Base-by-base conservation (phyloP, 2,888 invertebrate genomes). In the Electrophaes corylata region DNA sequence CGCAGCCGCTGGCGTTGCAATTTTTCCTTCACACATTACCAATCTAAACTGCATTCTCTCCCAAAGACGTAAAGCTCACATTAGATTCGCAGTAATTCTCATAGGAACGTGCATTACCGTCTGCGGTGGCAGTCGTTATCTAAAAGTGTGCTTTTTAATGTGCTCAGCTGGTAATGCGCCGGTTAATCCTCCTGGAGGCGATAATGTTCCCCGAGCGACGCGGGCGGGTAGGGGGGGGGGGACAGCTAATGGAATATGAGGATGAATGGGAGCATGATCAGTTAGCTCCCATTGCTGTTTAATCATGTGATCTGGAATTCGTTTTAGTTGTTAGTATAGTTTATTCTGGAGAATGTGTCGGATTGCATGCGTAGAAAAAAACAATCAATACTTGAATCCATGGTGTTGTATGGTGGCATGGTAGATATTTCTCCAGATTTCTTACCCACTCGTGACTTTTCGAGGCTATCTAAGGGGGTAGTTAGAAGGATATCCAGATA, bases 81-180 rank as follows among this genome's bases (percentile, higher is more conserved):
- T 47, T 54, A 18, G 23, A n/a, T 41, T 6, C 5, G 5, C 18
- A 5, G 14, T 12, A 41, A 16, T 46, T 16, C 37, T 14, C 41
- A 37, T 41, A 55, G 54, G 35, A 48, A 55, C 37, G 53, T 46
- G 48, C 55, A 55, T 55, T 48, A 55, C 41, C 14, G 54, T 47
- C 18, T 47, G 55, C 44, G 60, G 46, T 46, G 29, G 45, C 29
- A 53, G 50, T 53, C 59, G 47, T 57, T 54, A 60, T 49, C 52
- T 48, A 41, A 43, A 50, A 46, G 50, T 26, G 48, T 52, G 47
- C 52, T 57, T 59, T 59, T 61, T 61, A 61, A 64, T 64, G 64
- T 52, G 61, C 40, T 47, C 50, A 45, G 49, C 47, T 48, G 48
- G 26, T 56, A 56, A 56, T 50, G 56, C 49, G 56, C 45, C 44